Percentiles rank a stretch among this genome's conserved stretches.
These are phyloP conservation scores for Lucinisca nassula DNA, from an alignment of 2,888 invertebrate species.

Conservation along the genomic window DNA sequence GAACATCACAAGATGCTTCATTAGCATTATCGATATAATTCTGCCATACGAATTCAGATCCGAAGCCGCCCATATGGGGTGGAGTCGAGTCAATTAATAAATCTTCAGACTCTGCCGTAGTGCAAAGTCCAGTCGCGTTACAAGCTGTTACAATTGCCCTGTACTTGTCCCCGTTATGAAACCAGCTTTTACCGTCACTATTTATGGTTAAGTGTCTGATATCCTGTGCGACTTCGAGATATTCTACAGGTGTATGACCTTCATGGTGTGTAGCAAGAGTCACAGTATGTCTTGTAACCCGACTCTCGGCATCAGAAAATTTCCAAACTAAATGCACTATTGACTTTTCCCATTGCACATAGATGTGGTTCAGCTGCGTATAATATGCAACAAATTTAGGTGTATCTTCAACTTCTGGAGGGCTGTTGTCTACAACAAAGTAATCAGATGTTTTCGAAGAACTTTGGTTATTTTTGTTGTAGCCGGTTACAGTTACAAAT, in stretches of 20 bases:
- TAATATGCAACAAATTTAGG: constrained; percentile 16
- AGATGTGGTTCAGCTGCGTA: background rate
- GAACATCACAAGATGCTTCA: constrained; percentile 5
- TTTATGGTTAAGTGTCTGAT: constrained; percentile 37
- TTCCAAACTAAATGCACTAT: constrained; percentile 56
- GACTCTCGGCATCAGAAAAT: constrained; percentile 64
- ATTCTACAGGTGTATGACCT: constrained; percentile 63
- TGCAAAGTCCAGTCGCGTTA: constrained; percentile 70
- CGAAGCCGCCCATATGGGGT: constrained; percentile 74
- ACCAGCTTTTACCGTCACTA: constrained; percentile 46
- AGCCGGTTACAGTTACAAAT: constrained; percentile 46
- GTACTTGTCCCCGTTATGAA: constrained; percentile 68
- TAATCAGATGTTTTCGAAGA: constrained; percentile 38
- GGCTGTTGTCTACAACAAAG: constrained; percentile 46
- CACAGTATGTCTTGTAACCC: constrained; percentile 56
- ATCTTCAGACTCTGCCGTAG: constrained; percentile 43
- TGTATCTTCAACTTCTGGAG: constrained; percentile 26
- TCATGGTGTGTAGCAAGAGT: constrained; percentile 63
- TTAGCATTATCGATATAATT: background rate
- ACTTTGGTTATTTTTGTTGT: constrained; percentile 33
- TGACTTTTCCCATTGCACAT: constrained; percentile 64
- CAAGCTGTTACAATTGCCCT: constrained; percentile 62
- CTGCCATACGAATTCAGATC: constrained; percentile 57
- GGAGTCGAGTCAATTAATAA: constrained; percentile 74
- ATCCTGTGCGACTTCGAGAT: constrained; percentile 51